Base-by-base conservation (phyloP, 2,888 invertebrate genomes). In the Nysson spinosus region DNA sequence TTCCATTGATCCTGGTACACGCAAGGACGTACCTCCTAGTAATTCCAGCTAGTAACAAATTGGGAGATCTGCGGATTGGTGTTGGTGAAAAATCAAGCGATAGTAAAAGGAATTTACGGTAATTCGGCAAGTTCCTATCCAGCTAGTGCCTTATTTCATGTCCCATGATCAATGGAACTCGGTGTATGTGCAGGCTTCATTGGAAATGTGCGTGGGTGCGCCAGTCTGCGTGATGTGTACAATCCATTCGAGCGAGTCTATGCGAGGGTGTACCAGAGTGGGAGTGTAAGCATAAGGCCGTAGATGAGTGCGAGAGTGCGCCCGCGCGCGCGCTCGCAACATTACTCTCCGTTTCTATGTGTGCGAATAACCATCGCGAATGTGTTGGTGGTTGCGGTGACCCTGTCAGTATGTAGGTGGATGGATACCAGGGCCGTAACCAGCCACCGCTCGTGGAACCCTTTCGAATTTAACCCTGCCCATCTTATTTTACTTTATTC, bases 331-430 rank as follows among this genome's bases (percentile, higher is more conserved):
- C 49, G 22, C 54, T 9, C 39, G 12, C 9, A 14, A 34, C 11
- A 20, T 19, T 28, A 19, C 22, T 40, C 37, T 47, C 42, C 39
- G 49, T 9, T 7, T 3, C 24, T 14, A 6, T 12, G 37, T 34
- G 42, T 28, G 60, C 61, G 51, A 57, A 85, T 46, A 85, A 77
- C 75, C 74, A 80, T 88, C 82, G 26, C 11, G 12, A 19, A 35
- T 37, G 64, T 64, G 63, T 37, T 58, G 43, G 77, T 75, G 70
- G 56, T 65, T 63, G 74, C 74, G 75, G 80, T 81, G 81, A 80
- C 82, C 82, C 79, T 81, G 80, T 78, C 70, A 74, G 61, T 67
- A 63, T 73, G 69, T 72, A 77, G 77, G 77, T 79, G 83, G 79
- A 78, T 77, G 79, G 80, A 75, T 69, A 63, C 62, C 79, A 77